Evolutionary conservation across 2,113 vertebrate genomes (phyloP), one percentile per base, ranked within the genome.

Genomic region (Erythrolamprus reginae): DNA sequence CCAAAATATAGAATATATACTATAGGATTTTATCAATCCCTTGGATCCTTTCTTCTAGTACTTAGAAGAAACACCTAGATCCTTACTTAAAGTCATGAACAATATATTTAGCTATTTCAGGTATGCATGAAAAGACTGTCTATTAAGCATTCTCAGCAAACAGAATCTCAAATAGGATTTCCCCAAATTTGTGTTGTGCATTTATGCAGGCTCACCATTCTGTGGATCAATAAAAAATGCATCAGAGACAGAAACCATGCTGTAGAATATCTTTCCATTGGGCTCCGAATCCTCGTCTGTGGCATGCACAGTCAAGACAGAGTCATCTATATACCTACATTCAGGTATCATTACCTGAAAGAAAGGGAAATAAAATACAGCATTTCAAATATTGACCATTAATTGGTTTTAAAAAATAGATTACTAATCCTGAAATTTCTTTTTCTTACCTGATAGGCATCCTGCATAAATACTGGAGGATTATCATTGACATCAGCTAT

Each of bases 401-500:
- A 56, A n/a, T 45, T 10, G 3, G 3, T 45, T 88, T 45, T 19
- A 52, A 85, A 88, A 50, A 48, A 13, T 89, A 28, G 55, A 56
- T 70, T 89, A 6, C 15, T 15, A 24, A 87, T 19, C 33, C 17
- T 42, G 53, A 55, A 88, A 91, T 21, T 5, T 0, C 5, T 0
- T 0, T 70, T 33, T 58, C 94, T 89, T 94, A 98, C 97, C 97
- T 99, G 98, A 94, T 99, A 99, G 3, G 90, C 97, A 91, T 98
- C 97, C 94, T 97, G 96, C 77, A 96, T 95, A 96, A 99, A 99
- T 83, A 97, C 92, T 0, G 99, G 99, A 53, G 97, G 95, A 3
- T 99, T 99, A 95, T 99, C 98, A 87, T 99, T 99, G 94, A 98
- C 42, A 26, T 99, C 98, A 90, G 98, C 89, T 90, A 99, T 96